Base-by-base conservation (phyloP, 2,113 vertebrate genomes). In the Eudorcas thomsonii region DNA sequence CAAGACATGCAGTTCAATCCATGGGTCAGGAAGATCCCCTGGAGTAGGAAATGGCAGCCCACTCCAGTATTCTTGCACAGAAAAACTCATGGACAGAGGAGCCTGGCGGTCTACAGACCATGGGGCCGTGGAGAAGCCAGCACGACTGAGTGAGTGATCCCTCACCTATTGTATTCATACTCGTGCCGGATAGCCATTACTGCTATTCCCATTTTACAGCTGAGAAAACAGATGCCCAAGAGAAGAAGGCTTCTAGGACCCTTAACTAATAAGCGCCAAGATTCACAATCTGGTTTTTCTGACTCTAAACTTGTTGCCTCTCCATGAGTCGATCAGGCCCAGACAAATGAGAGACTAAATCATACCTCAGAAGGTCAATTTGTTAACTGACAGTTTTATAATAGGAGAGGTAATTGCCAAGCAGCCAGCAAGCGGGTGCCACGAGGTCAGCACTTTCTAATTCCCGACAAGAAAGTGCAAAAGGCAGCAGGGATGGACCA, bases 311-410 rank as follows among this genome's bases (percentile, higher is more conserved):
- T 52, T 74, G 67, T 96, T 96, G 86, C 74, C 64, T 97, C 82
- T 86, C 89, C 62, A 16, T 74, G 88, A 95, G 86, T 94, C 25
- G 60, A 97, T 97, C 57, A 92, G 82, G 28, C n/a, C 77, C 28
- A 26, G 77, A 88, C 55, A 91, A 88, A 80, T 81, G 60, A 39
- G 78, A 86, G 64, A 85, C 91, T 96, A 95, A 95, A 93, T 98
- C 97, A 98, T 74, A 93, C 36, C 55, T 39, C 45, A 2, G 87
- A 93, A 95, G 97, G 96, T 97, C 97, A 95, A 60, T 98, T 96
- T 97, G 97, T 97, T 97, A 97, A 95, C 96, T 98, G 98, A 96
- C 89, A 89, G 88, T 86, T 96, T 97, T 94, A 93, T 98, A 97
- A 98, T 94, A 96, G 91, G 93, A 83, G 82, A 93, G 80, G 91